phyloP scores from a whole-genome alignment of 2,113 vertebrate genomes.

The Nannobrachium achirus region DNA sequence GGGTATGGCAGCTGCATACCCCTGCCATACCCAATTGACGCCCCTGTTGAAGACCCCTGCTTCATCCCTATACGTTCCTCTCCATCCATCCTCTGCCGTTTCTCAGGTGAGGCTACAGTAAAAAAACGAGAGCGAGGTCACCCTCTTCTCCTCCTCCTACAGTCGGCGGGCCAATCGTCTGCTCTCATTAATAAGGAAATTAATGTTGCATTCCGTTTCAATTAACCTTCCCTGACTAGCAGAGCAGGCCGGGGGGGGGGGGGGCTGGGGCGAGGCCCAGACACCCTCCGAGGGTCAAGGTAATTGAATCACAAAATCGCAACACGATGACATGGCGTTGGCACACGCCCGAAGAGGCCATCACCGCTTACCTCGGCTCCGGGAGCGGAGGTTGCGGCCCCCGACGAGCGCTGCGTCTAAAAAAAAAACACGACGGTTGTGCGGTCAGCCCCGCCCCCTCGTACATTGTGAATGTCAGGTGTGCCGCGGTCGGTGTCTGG shows the following conservation, averaged over 20 bases:
- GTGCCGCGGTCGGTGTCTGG: too few relatives aligned
- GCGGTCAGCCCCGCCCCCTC: too few relatives aligned
- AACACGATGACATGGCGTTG: slow-evolving; percentile 60
- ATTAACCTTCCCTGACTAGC: slow-evolving; percentile 81
- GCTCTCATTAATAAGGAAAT: slow-evolving; percentile 82
- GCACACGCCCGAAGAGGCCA: slow-evolving; percentile 45
- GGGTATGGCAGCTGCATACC: too few relatives aligned
- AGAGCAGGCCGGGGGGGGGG: slow-evolving; percentile 49
- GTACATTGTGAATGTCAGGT: too few relatives aligned
- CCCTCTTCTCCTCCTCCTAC: slow-evolving; percentile 29
- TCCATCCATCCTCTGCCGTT: slow-evolving; percentile 27
- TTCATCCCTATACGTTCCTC: neutral
- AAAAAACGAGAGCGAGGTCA: slow-evolving; percentile 50
- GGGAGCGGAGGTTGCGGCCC: slow-evolving; percentile 55
- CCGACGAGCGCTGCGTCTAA: too few relatives aligned
- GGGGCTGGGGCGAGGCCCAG: slow-evolving; percentile 65
- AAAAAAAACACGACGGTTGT: too few relatives aligned
- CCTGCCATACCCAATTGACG: too few relatives aligned
- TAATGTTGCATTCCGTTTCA: slow-evolving; percentile 83
- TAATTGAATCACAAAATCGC: slow-evolving; percentile 82
- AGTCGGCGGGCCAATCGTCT: slow-evolving; percentile 60
- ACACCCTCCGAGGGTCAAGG: slow-evolving; percentile 75
- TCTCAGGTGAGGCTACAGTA: slow-evolving; percentile 35
- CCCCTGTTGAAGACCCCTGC: too few relatives aligned
- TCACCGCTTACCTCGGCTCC: slow-evolving; percentile 56